Evolutionary conservation across 2,797 vertebrate species (phyloP).

Genomic region (Sebastes trivittatus): DNA sequence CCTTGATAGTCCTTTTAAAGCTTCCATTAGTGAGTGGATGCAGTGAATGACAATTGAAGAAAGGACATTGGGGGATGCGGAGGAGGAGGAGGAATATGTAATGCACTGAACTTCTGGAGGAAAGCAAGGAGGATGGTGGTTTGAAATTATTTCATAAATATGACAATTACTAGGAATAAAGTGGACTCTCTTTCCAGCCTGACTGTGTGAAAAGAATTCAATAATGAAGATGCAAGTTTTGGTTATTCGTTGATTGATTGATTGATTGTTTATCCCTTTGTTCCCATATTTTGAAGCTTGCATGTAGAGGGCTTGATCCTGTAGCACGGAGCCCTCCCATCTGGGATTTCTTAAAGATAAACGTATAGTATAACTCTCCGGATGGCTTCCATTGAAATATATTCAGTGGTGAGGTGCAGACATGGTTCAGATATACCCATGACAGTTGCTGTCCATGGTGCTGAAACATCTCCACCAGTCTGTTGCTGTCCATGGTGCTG

Average conservation of each 20-base stretch:
- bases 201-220: neutral
- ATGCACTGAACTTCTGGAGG: slow-evolving; percentile 21
- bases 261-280: neutral
- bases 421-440: neutral
- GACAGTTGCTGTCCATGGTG: neutral
- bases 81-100: slow-evolving; percentile 28
- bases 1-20: slow-evolving; percentile 58
- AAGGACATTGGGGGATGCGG: slow-evolving; percentile 21
- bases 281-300: neutral
- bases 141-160: slow-evolving; percentile 15
- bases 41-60: slow-evolving; percentile 46
- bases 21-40: slow-evolving; percentile 60
- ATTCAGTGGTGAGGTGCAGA: neutral
- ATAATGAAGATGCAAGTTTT: neutral
- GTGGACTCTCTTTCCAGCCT: neutral
- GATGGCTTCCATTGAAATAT: neutral
- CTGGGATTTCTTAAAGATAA: neutral
- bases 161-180: slow-evolving; percentile 9
- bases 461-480: neutral
- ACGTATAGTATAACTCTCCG: neutral
- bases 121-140: neutral
- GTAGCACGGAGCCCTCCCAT: neutral
- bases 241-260: neutral
- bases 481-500: neutral
- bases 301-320: neutral